Conservation (phyloP, 2,113 vertebrate species). For the Ceuthmochares aereus region DNA sequence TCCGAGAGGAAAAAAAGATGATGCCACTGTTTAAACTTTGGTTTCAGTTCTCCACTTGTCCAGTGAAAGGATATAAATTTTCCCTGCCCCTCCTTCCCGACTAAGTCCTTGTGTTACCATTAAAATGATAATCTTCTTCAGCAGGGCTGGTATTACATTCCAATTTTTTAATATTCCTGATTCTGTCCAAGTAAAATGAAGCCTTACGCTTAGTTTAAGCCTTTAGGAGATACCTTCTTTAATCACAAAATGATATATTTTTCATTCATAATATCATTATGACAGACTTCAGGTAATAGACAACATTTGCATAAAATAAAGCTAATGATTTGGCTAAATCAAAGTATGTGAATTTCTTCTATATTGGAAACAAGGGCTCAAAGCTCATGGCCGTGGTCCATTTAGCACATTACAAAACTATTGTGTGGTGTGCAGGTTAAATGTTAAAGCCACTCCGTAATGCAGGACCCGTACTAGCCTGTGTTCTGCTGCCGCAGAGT, state of each 20-base stretch:
- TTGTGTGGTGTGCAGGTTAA: not conserved
- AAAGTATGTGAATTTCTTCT: not conserved
- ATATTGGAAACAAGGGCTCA: not conserved
- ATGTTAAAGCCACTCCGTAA: not conserved
- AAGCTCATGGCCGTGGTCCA: not conserved
- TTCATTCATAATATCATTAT: not conserved
- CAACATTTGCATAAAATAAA: not conserved
- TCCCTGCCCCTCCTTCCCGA: fast-evolving
- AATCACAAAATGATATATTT: not conserved
- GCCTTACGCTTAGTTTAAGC: not conserved
- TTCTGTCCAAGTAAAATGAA: not conserved
- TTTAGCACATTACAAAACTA: not conserved
- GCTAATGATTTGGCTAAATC: not conserved
- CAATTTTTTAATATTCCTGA: not conserved
- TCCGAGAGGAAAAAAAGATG: no score
- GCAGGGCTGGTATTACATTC: not conserved
- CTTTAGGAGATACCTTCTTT: not conserved
- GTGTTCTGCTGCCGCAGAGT: constrained; percentile 50
- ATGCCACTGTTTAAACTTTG: not conserved
- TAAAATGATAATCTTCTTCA: not conserved
- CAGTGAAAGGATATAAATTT: not conserved
- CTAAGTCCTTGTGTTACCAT: not conserved
- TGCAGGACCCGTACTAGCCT: fast-evolving
- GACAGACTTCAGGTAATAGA: not conserved
- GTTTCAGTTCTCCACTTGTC: not conserved